These are phyloP conservation scores for Rotaria macrura DNA, from an alignment of 2,888 invertebrate species.

Conservation along the genomic window DNA sequence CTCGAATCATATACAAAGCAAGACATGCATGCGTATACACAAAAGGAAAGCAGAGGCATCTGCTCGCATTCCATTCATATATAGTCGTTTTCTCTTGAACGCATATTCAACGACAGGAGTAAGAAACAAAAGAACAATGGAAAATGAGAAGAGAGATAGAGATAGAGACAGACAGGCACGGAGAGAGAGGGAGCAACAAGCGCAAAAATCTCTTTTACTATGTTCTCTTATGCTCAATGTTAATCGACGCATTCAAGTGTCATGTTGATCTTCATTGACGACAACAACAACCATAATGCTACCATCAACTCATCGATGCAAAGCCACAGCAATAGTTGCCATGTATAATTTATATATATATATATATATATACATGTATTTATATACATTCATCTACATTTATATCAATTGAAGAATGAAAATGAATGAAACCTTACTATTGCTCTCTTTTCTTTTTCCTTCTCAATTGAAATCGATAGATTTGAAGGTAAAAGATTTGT, in stretches of 20 bases:
- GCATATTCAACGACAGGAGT: neutral
- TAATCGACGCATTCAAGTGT: conserved; percentile 1
- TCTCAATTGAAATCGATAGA: conserved; percentile 15
- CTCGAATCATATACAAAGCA: neutral
- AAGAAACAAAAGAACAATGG: neutral
- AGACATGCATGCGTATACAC: neutral
- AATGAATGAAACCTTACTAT: conserved; percentile 9
- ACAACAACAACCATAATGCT: neutral
- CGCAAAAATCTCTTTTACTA: neutral
- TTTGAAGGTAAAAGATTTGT: conserved; percentile 11
- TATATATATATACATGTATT: neutral
- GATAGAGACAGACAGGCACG: too few relatives aligned
- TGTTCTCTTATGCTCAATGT: neutral
- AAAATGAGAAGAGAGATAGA: neutral
- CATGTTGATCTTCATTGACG: neutral
- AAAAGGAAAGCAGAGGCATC: conserved; percentile 7
- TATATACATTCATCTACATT: neutral
- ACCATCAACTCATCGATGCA: neutral
- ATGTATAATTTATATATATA: neutral
- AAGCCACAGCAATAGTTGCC: neutral
- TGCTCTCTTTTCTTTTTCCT: neutral
- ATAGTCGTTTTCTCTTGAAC: neutral
- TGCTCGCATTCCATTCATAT: neutral
- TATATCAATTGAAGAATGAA: neutral
- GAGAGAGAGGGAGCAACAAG: neutral